These are phyloP conservation scores for Neodontobutis hainanensis DNA, from an alignment of 2,113 vertebrate species.

Conservation along the genomic window DNA sequence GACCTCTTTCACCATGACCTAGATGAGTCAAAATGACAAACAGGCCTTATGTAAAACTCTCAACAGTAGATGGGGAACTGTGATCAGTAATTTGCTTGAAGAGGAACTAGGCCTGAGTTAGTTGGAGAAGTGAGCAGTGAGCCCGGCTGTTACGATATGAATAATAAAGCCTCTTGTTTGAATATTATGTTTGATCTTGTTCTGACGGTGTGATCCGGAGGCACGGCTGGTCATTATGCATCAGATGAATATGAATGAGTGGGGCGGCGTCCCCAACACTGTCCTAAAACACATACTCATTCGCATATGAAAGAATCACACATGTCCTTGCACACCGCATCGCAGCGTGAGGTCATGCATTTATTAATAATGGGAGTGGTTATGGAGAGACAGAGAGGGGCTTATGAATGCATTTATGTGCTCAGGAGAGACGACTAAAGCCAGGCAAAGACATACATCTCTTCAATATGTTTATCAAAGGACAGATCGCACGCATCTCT, in stretches of 20 bases:
- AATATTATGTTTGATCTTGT: conserved; percentile 73
- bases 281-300: conserved; percentile 61
- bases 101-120: conserved; percentile 28
- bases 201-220: conserved; percentile 57
- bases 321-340: conserved; percentile 25
- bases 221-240: conserved; percentile 66
- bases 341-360: conserved; percentile 72
- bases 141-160: conserved; percentile 41
- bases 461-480: conserved; percentile 77
- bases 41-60: no score
- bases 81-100: conserved; percentile 7
- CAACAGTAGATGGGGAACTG: conserved; percentile 12
- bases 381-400: conserved; percentile 42
- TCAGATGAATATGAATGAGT: conserved; percentile 71
- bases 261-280: conserved; percentile 54
- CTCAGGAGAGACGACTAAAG: conserved; percentile 58
- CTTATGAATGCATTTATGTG: conserved; percentile 74
- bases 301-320: conserved; percentile 66
- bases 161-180: conserved; percentile 67
- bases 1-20: no score
- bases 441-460: conserved; percentile 62
- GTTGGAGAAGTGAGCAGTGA: conserved; percentile 40
- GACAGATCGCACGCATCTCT: conserved; percentile 35
- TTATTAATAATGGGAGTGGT: conserved; percentile 77
- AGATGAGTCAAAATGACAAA: no score